Evolutionary conservation across 2,797 vertebrate species (phyloP).

Genomic region (Rhinella marina): DNA sequence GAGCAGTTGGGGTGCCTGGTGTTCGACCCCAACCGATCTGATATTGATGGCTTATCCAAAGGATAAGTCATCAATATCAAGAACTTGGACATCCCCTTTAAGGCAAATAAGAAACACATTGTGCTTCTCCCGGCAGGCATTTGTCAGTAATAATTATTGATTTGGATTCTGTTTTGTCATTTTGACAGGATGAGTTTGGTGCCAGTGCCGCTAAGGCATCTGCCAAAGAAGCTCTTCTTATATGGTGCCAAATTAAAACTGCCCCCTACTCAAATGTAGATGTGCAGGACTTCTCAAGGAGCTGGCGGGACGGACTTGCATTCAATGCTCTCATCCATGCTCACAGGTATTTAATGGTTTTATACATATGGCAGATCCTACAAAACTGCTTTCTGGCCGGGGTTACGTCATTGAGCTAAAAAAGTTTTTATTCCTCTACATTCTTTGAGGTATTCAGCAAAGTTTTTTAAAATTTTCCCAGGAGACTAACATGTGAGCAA

Average conservation of each 20-base stretch:
- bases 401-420: too few relatives aligned
- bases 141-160: neutral
- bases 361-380: neutral
- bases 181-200: constrained; percentile 76
- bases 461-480: too few relatives aligned
- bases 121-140: neutral
- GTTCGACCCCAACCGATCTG: too few relatives aligned
- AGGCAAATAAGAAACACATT: neutral
- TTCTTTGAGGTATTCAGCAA: too few relatives aligned
- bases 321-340: constrained; percentile 90
- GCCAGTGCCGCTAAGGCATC: constrained; percentile 78
- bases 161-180: neutral
- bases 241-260: constrained; percentile 91
- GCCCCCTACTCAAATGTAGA: constrained; percentile 80
- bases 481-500: too few relatives aligned
- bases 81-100: neutral
- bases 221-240: constrained; percentile 87
- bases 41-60: too few relatives aligned
- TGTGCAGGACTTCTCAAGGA: constrained; percentile 86
- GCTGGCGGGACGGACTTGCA: constrained; percentile 87
- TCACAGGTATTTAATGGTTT: constrained; percentile 78
- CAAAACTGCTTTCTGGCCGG: neutral
- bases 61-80: too few relatives aligned
- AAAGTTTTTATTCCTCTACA: too few relatives aligned
- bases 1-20: too few relatives aligned